Percentiles rank a stretch among this genome's conserved stretches.
Conservation (phyloP, 2,797 vertebrate species). For the Sylvia borin region DNA sequence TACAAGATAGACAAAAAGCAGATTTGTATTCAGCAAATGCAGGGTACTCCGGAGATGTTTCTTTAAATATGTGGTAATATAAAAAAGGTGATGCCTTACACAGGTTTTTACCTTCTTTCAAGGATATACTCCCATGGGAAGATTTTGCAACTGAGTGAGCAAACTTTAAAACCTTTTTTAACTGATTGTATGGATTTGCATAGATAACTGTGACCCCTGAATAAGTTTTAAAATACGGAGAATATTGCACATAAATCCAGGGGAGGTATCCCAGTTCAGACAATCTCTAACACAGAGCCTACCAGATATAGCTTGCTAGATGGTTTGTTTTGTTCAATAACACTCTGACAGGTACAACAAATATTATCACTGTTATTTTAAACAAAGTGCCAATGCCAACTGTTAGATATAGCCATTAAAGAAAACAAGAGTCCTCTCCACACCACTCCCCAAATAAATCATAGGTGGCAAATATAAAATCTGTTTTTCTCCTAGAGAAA, state of each 20-base stretch:
- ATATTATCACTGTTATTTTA: background rate
- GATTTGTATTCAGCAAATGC: background rate
- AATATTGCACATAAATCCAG: background rate
- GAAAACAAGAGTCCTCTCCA: background rate
- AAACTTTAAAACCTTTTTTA: background rate
- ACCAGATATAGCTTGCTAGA: background rate
- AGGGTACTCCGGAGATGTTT: background rate
- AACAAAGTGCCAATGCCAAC: background rate
- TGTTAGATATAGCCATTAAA: background rate
- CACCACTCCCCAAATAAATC: background rate
- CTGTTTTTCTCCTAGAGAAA: background rate
- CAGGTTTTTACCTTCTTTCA: background rate
- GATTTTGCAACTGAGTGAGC: background rate
- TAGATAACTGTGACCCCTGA: background rate
- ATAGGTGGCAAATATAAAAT: background rate
- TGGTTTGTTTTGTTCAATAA: background rate
- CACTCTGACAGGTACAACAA: background rate
- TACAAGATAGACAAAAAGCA: background rate
- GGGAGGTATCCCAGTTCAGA: background rate
- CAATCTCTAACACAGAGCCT: background rate
- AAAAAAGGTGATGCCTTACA: background rate
- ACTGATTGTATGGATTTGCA: background rate
- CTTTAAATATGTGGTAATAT: background rate
- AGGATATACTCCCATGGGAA: background rate
- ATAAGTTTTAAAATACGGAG: background rate